phyloP scores from a whole-genome alignment of 2,113 vertebrate species.

The Hydropotes inermis region DNA sequence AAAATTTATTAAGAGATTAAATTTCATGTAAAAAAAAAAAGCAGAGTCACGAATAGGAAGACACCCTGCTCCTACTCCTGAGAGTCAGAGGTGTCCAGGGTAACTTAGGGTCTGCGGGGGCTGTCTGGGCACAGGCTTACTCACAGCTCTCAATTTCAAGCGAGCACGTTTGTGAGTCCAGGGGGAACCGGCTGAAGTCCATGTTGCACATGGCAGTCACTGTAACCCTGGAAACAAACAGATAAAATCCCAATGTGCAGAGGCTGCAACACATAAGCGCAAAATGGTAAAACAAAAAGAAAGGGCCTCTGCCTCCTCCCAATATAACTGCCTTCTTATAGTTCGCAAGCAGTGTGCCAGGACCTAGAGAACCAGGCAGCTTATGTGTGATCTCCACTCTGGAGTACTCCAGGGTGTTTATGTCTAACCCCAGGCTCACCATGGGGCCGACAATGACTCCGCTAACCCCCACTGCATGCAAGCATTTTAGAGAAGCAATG shows the following conservation, averaged over 20 bases:
- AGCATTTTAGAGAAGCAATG: neutral
- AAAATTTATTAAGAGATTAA: neutral
- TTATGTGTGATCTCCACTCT: neutral
- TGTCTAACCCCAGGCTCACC: neutral
- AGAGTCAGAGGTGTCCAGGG: neutral
- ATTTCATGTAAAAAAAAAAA: neutral
- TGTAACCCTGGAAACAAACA: conserved; percentile 87
- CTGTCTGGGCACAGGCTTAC: conserved; percentile 70
- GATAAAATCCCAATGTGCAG: conserved; percentile 26
- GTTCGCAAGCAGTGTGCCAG: neutral
- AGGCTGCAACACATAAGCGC: neutral
- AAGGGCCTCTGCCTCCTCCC: neutral
- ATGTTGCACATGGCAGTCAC: conserved; percentile 99
- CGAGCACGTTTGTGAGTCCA: conserved; percentile 97
- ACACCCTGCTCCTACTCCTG: neutral
- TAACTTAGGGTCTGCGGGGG: neutral
- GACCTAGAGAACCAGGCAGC: neutral
- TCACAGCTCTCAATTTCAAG: conserved; percentile 99
- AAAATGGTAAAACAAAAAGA: neutral
- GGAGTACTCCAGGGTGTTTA: neutral
- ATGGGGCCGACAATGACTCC: neutral
- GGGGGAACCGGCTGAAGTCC: conserved; percentile 97
- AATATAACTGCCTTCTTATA: neutral
- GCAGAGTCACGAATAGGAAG: neutral
- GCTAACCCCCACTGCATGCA: neutral